phyloP scores from a whole-genome alignment of 2,113 vertebrate genomes.

The Stictonetta naevosa region DNA sequence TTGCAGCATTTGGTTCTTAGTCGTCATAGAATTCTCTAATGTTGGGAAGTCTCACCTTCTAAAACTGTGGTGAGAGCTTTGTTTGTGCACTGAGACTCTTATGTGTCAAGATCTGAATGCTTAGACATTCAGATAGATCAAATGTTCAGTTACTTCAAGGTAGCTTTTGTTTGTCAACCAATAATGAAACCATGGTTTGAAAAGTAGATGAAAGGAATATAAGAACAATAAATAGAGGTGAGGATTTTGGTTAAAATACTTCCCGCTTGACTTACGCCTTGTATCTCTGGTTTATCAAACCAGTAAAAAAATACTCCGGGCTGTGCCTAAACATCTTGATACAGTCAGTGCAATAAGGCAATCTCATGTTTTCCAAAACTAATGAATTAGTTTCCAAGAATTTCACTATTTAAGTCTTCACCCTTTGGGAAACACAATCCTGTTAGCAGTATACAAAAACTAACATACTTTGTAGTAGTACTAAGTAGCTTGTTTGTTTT shows the following conservation, averaged over 20 bases:
- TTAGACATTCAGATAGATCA: neutral
- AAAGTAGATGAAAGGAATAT: neutral
- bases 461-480: neutral
- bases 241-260: neutral
- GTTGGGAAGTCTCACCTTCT: neutral
- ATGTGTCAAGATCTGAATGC: neutral
- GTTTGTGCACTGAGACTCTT: neutral
- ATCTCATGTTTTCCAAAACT: neutral
- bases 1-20: neutral
- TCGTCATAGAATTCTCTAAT: neutral
- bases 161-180: neutral
- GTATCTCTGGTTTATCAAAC: neutral
- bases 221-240: neutral
- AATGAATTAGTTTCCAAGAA: neutral
- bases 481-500: constrained; percentile 15
- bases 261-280: neutral
- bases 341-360: neutral
- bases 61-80: neutral
- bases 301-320: neutral
- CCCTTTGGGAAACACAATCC: neutral
- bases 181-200: neutral
- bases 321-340: neutral
- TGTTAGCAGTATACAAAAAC: neutral
- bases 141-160: neutral
- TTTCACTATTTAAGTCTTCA: neutral